These are phyloP conservation scores for Tragulus kanchil DNA, from an alignment of 2,113 vertebrate species.

Conservation along the genomic window DNA sequence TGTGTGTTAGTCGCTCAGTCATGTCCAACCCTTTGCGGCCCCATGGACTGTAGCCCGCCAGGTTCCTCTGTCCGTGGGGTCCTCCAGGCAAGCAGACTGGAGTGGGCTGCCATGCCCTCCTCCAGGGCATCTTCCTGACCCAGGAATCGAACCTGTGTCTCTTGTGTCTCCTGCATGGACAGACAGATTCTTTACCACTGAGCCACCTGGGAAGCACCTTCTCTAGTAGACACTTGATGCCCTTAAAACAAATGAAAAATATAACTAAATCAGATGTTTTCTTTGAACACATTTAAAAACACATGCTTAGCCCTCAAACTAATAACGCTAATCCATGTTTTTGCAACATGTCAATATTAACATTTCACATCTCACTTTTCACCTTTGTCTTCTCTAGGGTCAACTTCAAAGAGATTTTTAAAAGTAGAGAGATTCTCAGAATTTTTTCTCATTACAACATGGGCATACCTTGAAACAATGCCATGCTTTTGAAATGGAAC, in stretches of 20 bases:
- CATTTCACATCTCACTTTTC: not conserved
- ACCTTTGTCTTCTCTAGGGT: not conserved
- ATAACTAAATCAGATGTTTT: not conserved
- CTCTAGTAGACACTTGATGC: no score
- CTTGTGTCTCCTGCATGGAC: not conserved
- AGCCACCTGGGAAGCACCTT: not conserved
- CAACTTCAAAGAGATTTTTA: not conserved
- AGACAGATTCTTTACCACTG: not conserved
- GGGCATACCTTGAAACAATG: not conserved
- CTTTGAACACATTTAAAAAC: not conserved
- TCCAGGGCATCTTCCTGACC: not conserved
- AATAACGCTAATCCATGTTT: not conserved
- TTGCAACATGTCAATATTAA: not conserved
- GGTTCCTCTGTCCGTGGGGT: not conserved
- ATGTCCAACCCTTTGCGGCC: not conserved
- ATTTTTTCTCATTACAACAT: not conserved
- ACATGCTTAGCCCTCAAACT: not conserved
- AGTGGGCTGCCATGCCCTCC: not conserved
- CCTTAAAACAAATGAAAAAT: rapidly evolving
- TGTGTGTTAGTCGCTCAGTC: not conserved
- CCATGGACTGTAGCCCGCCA: not conserved
- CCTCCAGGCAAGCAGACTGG: not conserved
- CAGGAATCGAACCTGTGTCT: not conserved
- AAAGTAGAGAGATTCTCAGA: not conserved
- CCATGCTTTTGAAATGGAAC: not conserved